phyloP scores from a whole-genome alignment of 2,797 vertebrate genomes.

The Fringilla coelebs region DNA sequence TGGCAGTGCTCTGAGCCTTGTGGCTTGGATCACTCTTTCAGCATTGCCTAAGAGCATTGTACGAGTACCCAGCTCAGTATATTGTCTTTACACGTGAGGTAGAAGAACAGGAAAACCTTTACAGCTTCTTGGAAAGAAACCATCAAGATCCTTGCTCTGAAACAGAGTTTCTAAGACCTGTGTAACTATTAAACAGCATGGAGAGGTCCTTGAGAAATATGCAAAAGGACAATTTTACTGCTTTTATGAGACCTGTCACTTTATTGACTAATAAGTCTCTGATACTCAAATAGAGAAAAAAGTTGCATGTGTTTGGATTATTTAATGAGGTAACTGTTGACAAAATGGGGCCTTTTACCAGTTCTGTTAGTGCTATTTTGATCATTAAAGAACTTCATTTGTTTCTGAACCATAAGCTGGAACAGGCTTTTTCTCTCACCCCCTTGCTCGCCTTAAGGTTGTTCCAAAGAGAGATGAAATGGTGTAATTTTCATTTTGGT shows the following conservation, averaged over 20 bases:
- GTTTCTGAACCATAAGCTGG: neutral
- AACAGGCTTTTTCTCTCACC: neutral
- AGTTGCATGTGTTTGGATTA: neutral
- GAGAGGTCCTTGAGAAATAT: neutral
- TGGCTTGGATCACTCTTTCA: conserved; percentile 1
- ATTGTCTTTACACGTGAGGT: neutral
- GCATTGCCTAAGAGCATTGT: neutral
- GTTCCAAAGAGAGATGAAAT: neutral
- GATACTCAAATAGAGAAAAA: neutral
- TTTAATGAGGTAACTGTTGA: neutral
- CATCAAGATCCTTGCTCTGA: neutral
- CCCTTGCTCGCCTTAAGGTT: neutral
- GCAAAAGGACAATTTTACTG: neutral
- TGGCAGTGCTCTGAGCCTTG: neutral
- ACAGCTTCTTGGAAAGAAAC: neutral
- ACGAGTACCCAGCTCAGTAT: neutral
- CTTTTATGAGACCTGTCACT: neutral
- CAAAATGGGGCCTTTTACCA: neutral
- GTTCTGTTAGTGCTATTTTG: neutral
- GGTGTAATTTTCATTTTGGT: neutral
- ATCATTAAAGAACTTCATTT: neutral
- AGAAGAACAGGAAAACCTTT: neutral
- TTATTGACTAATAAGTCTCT: neutral
- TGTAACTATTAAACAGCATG: neutral
- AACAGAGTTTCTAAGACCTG: neutral